A percentile compares a stretch with the other conserved stretches of the same genome.
phyloP scores from a whole-genome alignment of 2,113 vertebrate genomes.

The Rhadina sibilatrix region DNA sequence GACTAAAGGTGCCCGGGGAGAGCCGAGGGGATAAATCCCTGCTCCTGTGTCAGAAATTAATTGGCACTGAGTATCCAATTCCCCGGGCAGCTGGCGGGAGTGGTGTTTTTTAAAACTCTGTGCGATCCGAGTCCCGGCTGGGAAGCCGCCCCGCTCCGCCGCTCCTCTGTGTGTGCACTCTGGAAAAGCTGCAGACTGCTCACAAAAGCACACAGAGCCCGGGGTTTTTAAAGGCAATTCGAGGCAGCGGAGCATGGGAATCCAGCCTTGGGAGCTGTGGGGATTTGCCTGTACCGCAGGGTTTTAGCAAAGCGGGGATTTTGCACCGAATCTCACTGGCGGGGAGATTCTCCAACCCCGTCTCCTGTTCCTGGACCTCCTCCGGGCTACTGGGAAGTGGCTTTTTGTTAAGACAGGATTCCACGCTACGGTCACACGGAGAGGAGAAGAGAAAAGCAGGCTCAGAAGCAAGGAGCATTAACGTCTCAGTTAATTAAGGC shows the following conservation, averaged over 20 bases:
- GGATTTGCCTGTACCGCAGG: neutral
- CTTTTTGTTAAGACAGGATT: neutral
- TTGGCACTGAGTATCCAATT: constrained; percentile 43
- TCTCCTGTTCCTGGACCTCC: neutral
- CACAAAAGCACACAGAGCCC: neutral
- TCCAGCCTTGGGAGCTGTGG: neutral
- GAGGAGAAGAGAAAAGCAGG: neutral
- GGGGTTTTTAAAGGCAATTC: constrained; percentile 5
- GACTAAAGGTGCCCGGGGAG: neutral
- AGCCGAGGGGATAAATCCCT: neutral
- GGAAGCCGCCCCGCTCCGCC: neutral
- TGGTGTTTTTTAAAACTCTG: neutral
- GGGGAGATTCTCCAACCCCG: neutral
- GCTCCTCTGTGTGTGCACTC: neutral
- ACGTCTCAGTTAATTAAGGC: neutral
- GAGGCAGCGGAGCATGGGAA: neutral
- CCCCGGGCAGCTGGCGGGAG: neutral
- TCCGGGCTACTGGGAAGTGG: neutral
- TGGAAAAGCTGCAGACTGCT: neutral
- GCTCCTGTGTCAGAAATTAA: constrained; percentile 36
- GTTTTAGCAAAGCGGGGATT: neutral
- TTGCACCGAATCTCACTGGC: neutral
- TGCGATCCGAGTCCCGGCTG: neutral
- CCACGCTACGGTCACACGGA: neutral
- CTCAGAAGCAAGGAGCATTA: neutral